Evolutionary conservation across 2,113 vertebrate species (phyloP).

Genomic region (Epinephelus moara): DNA sequence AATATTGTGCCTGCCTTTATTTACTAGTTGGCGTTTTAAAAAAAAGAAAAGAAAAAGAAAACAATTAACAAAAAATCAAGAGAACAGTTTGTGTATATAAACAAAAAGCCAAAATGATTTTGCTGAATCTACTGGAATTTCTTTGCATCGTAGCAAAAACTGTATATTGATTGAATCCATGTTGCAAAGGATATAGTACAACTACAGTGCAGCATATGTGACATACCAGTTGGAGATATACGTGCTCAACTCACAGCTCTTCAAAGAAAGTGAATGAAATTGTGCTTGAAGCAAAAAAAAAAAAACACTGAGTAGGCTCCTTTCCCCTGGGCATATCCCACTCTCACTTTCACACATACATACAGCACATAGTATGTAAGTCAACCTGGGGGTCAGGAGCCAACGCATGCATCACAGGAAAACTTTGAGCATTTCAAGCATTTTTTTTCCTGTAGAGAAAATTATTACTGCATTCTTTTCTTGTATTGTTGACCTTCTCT

Average conservation of each 20-base stretch:
- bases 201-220: not conserved
- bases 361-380: not conserved
- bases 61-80: not conserved
- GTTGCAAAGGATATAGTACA: slow-evolving; percentile 17
- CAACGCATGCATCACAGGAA: not conserved
- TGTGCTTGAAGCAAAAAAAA: slow-evolving; percentile 15
- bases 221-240: slow-evolving; percentile 10
- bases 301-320: not conserved
- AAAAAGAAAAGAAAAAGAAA: not conserved
- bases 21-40: not conserved
- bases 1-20: not conserved
- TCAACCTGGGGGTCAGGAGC: not conserved
- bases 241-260: slow-evolving; percentile 23
- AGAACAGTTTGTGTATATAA: not conserved
- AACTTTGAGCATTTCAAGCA: not conserved
- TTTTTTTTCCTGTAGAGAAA: not conserved
- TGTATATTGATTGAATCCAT: slow-evolving; percentile 29
- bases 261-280: slow-evolving; percentile 40
- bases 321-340: slow-evolving; percentile 24
- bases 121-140: slow-evolving; percentile 33
- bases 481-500: not conserved
- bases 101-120: not conserved
- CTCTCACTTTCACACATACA: slow-evolving; percentile 12
- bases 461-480: not conserved
- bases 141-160: slow-evolving; percentile 26